These are phyloP conservation scores for Tachina grossa DNA, from an alignment of 2,888 invertebrate genomes.

Conservation along the genomic window DNA sequence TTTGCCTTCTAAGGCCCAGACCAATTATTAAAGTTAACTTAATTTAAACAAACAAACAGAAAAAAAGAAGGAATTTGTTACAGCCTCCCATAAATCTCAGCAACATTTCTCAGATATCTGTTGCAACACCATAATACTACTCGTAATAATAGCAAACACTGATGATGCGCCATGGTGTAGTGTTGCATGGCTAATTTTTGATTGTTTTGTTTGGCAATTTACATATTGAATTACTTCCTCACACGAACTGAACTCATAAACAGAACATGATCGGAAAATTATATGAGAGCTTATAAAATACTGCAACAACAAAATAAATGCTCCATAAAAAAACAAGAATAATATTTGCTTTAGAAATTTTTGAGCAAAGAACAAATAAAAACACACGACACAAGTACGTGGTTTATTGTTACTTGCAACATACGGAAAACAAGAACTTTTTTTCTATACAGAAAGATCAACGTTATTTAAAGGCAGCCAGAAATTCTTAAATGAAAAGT, in stretches of 20 bases:
- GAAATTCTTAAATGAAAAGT: conserved; percentile 55
- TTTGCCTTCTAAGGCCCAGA: neutral
- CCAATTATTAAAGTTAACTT: conserved; percentile 59
- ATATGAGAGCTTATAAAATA: conserved; percentile 60
- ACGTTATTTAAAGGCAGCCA: conserved; percentile 39
- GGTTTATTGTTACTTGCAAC: conserved; percentile 57
- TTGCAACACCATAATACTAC: conserved; percentile 38
- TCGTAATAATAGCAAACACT: conserved; percentile 1
- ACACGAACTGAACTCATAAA: conserved; percentile 73
- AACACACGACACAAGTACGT: conserved; percentile 71
- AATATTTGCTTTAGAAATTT: conserved; percentile 45
- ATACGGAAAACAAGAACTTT: conserved; percentile 19
- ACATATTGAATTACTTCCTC: conserved; percentile 78
- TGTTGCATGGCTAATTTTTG: conserved; percentile 78
- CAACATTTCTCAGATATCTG: conserved; percentile 16
- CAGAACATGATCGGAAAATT: conserved; percentile 72
- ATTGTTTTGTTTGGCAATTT: conserved; percentile 78
- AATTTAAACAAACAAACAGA: conserved; percentile 32
- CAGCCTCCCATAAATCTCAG: conserved; percentile 49
- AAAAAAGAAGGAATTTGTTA: conserved; percentile 25
- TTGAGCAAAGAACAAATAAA: conserved; percentile 60
- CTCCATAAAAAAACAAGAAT: conserved; percentile 21
- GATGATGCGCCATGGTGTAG: conserved; percentile 54
- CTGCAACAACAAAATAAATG: conserved; percentile 53
- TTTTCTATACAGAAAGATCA: conserved; percentile 50